A percentile compares a stretch with the other conserved stretches of the same genome.
Conservation (phyloP, 2,888 invertebrate species). For the Noctua janthina region DNA sequence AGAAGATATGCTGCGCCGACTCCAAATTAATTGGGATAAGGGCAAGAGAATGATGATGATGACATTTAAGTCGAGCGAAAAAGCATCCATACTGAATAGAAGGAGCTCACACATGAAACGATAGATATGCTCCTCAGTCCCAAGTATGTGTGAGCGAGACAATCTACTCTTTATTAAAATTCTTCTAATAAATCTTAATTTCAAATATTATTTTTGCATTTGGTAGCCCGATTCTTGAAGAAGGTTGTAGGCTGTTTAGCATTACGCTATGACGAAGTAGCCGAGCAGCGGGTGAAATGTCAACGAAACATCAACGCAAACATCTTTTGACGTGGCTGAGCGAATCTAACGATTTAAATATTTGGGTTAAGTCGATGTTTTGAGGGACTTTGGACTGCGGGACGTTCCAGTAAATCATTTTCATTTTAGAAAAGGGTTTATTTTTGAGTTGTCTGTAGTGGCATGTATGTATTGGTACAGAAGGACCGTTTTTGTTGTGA, state of each 20-base stretch:
- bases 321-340: neutral
- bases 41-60: no score
- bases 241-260: neutral
- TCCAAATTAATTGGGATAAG: no score
- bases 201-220: neutral
- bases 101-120: neutral
- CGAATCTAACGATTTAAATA: conserved; percentile 3
- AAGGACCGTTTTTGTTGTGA: neutral
- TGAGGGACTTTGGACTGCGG: conserved; percentile 33
- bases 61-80: neutral
- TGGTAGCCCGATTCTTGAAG: neutral
- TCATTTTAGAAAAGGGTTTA: conserved; percentile 51
- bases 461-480: neutral
- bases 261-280: neutral
- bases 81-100: neutral
- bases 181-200: no score
- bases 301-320: neutral
- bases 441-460: conserved; percentile 15
- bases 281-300: neutral
- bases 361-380: conserved; percentile 54
- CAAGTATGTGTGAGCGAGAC: neutral
- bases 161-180: neutral
- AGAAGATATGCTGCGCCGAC: no score
- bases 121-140: neutral
- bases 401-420: conserved; percentile 56